These are phyloP conservation scores for Neogobius melanostomus DNA, from an alignment of 2,113 vertebrate species.

Conservation along the genomic window DNA sequence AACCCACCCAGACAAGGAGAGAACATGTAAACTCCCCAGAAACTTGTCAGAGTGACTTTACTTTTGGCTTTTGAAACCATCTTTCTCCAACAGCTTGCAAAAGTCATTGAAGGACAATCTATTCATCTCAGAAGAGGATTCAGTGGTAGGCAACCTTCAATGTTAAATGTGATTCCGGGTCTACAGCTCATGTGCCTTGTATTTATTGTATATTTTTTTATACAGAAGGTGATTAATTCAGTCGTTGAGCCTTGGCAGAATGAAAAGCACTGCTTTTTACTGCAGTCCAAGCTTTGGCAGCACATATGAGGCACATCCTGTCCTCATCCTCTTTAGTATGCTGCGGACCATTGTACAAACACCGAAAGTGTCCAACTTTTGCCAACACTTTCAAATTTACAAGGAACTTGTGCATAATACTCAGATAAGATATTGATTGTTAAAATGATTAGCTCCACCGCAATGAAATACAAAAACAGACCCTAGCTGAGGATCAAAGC, in stretches of 20 bases:
- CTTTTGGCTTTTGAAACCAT: too few species aligned
- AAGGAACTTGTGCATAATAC: not conserved
- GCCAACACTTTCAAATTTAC: not conserved
- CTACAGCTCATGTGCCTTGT: not conserved
- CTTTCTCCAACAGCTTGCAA: not conserved
- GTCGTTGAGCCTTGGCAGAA: conserved; percentile 19
- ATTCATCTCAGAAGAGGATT: not conserved
- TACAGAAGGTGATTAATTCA: conserved; percentile 43
- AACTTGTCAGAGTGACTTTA: too few species aligned
- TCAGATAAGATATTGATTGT: conserved; percentile 21
- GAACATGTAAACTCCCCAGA: too few species aligned
- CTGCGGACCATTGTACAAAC: conserved; percentile 1
- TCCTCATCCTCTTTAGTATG: conserved; percentile 35
- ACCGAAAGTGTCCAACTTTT: not conserved
- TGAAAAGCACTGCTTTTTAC: conserved; percentile 12
- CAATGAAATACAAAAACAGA: conserved; percentile 20
- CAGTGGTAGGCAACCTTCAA: not conserved
- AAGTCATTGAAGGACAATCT: not conserved
- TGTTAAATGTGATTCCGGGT: not conserved
- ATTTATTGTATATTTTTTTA: conserved; percentile 1
- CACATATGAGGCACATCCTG: conserved; percentile 35
- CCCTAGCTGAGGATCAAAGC: conserved; percentile 33
- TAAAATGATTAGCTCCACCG: conserved; percentile 12
- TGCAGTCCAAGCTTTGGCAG: conserved; percentile 30
- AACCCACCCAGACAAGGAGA: too few species aligned